Conservation (phyloP, 2,888 invertebrate genomes). For the Oeneis ivallda region DNA sequence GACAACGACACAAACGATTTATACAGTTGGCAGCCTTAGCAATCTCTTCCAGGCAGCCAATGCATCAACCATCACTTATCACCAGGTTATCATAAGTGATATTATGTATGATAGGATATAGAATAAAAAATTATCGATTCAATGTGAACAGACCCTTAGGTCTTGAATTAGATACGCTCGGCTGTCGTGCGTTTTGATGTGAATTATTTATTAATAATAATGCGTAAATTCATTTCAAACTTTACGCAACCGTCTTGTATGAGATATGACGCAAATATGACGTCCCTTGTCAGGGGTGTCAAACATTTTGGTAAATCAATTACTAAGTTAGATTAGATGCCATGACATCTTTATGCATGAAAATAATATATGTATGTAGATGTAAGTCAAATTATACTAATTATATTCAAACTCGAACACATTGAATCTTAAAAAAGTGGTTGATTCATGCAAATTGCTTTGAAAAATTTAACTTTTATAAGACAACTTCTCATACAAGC, state of each 20-base stretch:
- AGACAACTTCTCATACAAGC: neutral
- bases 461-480: neutral
- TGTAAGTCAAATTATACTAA: neutral
- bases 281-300: constrained; percentile 14
- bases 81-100: too few species aligned
- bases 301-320: constrained; percentile 16
- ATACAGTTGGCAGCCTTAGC: too few species aligned
- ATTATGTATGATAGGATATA: too few species aligned
- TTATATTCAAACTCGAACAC: neutral
- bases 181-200: constrained; percentile 17
- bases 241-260: neutral
- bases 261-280: too few species aligned
- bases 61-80: too few species aligned
- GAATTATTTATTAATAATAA: constrained; percentile 17
- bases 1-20: too few species aligned
- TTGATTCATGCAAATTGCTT: neutral
- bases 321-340: constrained; percentile 6
- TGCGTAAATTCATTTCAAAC: constrained; percentile 19
- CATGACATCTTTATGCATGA: neutral
- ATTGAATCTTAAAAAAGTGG: neutral
- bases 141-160: neutral
- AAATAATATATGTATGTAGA: neutral
- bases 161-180: constrained; percentile 26
- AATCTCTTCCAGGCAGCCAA: too few species aligned
- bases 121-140: neutral